phyloP scores from a whole-genome alignment of 92 coral and sea anemone species.

The Porites lobata region DNA sequence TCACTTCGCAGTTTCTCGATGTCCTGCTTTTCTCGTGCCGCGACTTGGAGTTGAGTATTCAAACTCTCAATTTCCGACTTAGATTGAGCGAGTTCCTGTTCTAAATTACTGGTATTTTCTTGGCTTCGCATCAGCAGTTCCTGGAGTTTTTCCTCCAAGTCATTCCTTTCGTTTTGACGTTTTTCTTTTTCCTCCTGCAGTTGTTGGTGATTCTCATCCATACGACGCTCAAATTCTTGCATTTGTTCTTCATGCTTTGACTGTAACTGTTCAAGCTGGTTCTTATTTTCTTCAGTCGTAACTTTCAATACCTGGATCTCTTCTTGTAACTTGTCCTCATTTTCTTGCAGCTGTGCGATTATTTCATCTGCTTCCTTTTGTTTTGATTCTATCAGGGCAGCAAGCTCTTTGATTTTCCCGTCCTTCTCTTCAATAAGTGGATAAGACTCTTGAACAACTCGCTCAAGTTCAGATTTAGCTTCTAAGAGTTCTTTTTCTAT shows the following conservation, averaged over 20 bases:
- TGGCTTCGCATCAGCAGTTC: background rate
- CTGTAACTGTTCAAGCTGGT: conserved; percentile 14
- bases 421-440: conserved; percentile 53
- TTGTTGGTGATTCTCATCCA: conserved; percentile 11
- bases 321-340: conserved; percentile 36
- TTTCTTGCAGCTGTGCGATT: conserved; percentile 22
- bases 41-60: conserved; percentile 44
- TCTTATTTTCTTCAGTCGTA: conserved; percentile 13
- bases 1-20: conserved; percentile 74
- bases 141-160: conserved; percentile 19
- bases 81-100: conserved; percentile 40
- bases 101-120: conserved; percentile 4
- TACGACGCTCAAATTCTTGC: background rate
- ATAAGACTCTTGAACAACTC: conserved; percentile 22
- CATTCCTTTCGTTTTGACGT: background rate
- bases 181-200: conserved; percentile 19
- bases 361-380: conserved; percentile 27
- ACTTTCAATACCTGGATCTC: conserved; percentile 17
- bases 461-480: conserved; percentile 34
- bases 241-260: conserved; percentile 18
- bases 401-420: conserved; percentile 30
- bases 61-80: conserved; percentile 42
- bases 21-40: conserved; percentile 70
- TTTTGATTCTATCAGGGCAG: conserved; percentile 13
- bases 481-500: conserved; percentile 21